Evolutionary conservation across 2,113 vertebrate species (phyloP), one percentile per base, ranked within the genome.

Genomic region (Hepsetus odoe): DNA sequence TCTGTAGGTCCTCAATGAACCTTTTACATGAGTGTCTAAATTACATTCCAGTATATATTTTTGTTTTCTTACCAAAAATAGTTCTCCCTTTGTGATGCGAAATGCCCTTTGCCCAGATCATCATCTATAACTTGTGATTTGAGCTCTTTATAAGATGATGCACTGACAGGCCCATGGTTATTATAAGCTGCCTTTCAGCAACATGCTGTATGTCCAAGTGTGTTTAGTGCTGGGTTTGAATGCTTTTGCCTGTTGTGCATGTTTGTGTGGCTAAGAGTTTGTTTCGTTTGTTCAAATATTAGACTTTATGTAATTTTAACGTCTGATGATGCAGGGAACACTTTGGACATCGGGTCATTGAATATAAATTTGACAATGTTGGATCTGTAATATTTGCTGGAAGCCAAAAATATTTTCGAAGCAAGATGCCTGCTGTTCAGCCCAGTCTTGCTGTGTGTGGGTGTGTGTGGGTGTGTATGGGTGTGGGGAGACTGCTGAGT

Each of bases 341-440:
- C 86, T 85, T 88, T 84, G 82, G 78, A 83, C 61, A 80, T 76
- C 80, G 67, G 62, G 71, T 65, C 83, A 80, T 59, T 82, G 51
- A 87, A 51, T 64, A 81, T 67, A 82, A 71, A 80, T 77, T 80
- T 33, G 10, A 40, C 55, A n/a, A 51, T 66, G 85, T 89, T 87
- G 68, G 12, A 40, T 58, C 13, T 12, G 20, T 55, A 24, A 67
- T 30, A 81, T 75, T 78, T 80, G 87, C 89, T 89, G 69, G 77
- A 90, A 89, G 90, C 91, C 91, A 92, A 92, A 92, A 85, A 90
- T 16, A n/a, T 30, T 2, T 5, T 61, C 1, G n/a, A 42, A 42
- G 24, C 18, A 42, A 49, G 40, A 66, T 20, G 49, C 4, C 5
- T 67, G n/a, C 18, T 68, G 24, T 71, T 18, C 46, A 24, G 40